Conservation (phyloP, 1,140 invertebrate species). For the Heliconius congener region DNA sequence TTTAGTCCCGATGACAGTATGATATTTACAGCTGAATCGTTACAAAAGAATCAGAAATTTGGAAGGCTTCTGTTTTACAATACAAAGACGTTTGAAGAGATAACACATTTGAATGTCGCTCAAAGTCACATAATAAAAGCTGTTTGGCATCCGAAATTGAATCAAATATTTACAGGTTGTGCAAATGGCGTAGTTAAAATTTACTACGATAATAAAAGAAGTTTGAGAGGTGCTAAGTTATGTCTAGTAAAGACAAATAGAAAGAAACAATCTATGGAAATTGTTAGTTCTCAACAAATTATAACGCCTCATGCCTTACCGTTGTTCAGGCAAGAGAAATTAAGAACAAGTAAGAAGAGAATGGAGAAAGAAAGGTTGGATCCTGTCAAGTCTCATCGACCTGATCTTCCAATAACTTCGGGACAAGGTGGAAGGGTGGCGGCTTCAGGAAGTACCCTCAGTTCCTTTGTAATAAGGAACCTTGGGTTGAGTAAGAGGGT, state of each 20-base stretch:
- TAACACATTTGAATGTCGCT: constrained; percentile 88
- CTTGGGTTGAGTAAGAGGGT: constrained; percentile 96
- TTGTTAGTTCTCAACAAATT: constrained; percentile 95
- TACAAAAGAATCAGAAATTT: constrained; percentile 85
- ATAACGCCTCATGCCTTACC: constrained; percentile 98
- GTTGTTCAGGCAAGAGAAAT: constrained; percentile 95
- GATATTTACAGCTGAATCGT: constrained; percentile 93
- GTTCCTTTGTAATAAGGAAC: constrained; percentile 98
- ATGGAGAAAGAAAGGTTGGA: constrained; percentile 96
- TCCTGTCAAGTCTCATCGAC: constrained; percentile 94
- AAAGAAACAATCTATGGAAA: constrained; percentile 91
- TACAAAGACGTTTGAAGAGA: constrained; percentile 88
- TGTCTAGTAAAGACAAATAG: constrained; percentile 92
- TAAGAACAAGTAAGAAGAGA: constrained; percentile 93
- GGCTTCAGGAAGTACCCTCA: constrained; percentile 96
- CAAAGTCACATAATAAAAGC: constrained; percentile 93
- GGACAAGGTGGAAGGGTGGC: constrained; percentile 96
- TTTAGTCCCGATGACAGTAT: constrained; percentile 97
- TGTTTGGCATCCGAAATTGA: constrained; percentile 97
- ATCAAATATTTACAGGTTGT: constrained; percentile 97
- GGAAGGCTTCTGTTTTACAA: constrained; percentile 93
- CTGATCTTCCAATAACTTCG: constrained; percentile 97
- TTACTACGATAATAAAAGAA: constrained; percentile 93
- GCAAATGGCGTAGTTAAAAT: constrained; percentile 95
- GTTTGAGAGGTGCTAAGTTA: constrained; percentile 94